Evolutionary conservation across 2,113 vertebrate species (phyloP), one percentile per base, ranked within the genome.

Genomic region (Chloroceryle aenea): DNA sequence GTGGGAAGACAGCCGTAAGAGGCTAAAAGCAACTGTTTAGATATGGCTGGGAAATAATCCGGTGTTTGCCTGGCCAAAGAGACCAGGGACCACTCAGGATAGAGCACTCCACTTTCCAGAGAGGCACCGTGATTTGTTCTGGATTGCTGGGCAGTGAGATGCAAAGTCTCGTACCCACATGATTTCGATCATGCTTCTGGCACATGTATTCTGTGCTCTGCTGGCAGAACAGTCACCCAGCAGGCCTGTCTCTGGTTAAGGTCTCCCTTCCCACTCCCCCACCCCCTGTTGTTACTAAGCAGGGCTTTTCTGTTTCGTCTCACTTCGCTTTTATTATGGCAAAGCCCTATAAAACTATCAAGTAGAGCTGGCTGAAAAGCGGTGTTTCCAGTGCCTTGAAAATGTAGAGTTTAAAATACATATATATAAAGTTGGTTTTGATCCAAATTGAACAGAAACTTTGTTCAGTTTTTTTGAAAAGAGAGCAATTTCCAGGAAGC

Each of bases 331-430:
- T 97, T 96, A 97, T 96, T 95, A 96, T 68, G 83, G 95, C 80
- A 96, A 95, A 95, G 93, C 76, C 76, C 93, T 93, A 95, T 97
- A 97, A 97, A 97, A 93, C 96, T 89, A 96, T 97, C 94, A 92
- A 97, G 91, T 50, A 78, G 76, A 92, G 90, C 94, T 97, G 94
- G 96, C 96, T 40, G 52, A 90, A 97, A 96, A 92, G 59, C 16
- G 20, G 64, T 59, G 68, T 96, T 97, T 97, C 94, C 96, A 97
- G 68, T 72, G 86, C 86, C 87, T 95, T 95, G 86, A 71, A 90
- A 95, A 95, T 5, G 29, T 47, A 86, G 6, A 8, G 59, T 11
- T 93, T 95, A 50, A 93, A 72, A 71, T 47, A 75, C 25, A 83
- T 69, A 43, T 45, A 76, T 20, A 47, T 52, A 38, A 87, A 78